phyloP scores from a whole-genome alignment of 1,140 invertebrate genomes.

The Stenopsyche tienmushanensis region DNA sequence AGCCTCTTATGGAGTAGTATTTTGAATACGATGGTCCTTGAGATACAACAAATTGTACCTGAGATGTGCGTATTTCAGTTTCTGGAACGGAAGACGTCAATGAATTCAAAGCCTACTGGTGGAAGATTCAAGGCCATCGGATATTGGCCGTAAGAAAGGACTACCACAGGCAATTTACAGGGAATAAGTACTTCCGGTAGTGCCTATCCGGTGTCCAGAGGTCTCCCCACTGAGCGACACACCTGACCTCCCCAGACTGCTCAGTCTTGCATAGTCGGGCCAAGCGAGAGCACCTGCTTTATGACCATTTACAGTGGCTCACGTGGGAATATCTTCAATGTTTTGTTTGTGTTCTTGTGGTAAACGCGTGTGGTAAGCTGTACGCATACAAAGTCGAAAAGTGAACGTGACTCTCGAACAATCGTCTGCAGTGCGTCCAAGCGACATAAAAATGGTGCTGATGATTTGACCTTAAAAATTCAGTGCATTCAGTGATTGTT shows the following conservation, averaged over 20 bases:
- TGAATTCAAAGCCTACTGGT: too few species aligned
- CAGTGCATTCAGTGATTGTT: too few species aligned
- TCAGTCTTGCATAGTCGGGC: slow-evolving; percentile 14
- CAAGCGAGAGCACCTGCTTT: neutral
- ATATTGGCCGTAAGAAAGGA: slow-evolving; percentile 27
- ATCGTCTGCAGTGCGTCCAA: too few species aligned
- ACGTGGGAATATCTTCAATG: slow-evolving; percentile 20
- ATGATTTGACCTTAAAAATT: too few species aligned
- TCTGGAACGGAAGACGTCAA: too few species aligned
- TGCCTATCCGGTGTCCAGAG: neutral
- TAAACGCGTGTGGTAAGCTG: neutral
- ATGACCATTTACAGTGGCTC: neutral
- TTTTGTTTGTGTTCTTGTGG: neutral
- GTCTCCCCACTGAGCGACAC: neutral
- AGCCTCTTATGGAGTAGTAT: too few species aligned
- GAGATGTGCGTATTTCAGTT: too few species aligned
- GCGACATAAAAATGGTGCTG: too few species aligned
- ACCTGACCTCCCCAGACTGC: slow-evolving; percentile 4
- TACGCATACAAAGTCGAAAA: too few species aligned
- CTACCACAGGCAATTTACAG: slow-evolving; percentile 7
- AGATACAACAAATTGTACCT: too few species aligned
- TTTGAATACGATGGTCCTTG: too few species aligned
- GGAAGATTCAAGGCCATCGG: slow-evolving; percentile 27
- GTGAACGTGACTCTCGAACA: too few species aligned
- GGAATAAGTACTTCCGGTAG: slow-evolving; percentile 3